phyloP scores from a whole-genome alignment of 2,113 vertebrate species.

The Aspiorhynchus laticeps region DNA sequence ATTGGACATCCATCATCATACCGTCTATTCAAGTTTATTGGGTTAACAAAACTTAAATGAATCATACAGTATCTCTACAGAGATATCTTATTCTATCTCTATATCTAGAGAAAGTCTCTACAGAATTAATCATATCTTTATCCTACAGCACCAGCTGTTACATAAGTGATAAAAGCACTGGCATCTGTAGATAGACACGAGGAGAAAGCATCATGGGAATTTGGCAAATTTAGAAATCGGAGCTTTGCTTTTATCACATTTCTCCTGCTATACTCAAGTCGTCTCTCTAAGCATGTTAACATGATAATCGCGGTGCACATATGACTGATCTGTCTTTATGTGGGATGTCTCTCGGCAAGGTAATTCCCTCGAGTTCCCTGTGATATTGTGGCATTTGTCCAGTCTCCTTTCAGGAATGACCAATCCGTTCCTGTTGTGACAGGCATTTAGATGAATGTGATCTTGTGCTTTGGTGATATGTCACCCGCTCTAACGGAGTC shows the following conservation, averaged over 20 bases:
- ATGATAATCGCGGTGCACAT: neutral
- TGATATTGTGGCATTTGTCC: constrained; percentile 53
- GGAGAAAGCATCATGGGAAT: constrained; percentile 7
- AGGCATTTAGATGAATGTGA: constrained; percentile 50
- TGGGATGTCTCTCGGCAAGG: constrained; percentile 17
- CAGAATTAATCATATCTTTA: constrained; percentile 17
- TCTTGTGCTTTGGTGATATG: constrained; percentile 57
- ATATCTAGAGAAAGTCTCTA: constrained; percentile 1
- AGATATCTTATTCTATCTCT: neutral
- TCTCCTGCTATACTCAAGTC: neutral
- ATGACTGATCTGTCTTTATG: constrained; percentile 25
- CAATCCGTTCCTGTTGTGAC: constrained; percentile 44
- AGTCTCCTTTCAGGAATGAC: constrained; percentile 43
- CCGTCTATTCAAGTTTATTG: neutral
- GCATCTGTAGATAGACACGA: constrained; percentile 29
- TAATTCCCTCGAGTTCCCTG: constrained; percentile 19
- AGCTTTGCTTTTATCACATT: constrained; percentile 7
- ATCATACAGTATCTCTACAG: constrained; percentile 3
- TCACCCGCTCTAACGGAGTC: constrained; percentile 50
- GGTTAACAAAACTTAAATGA: constrained; percentile 12
- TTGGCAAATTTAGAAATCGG: constrained; percentile 23
- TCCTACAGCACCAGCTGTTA: constrained; percentile 23
- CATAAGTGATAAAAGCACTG: constrained; percentile 9
- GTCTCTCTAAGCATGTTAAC: neutral
- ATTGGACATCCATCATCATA: constrained; percentile 6